Evolutionary conservation across 2,888 invertebrate genomes (phyloP).

Genomic region (Scaptomyza reducta): DNA sequence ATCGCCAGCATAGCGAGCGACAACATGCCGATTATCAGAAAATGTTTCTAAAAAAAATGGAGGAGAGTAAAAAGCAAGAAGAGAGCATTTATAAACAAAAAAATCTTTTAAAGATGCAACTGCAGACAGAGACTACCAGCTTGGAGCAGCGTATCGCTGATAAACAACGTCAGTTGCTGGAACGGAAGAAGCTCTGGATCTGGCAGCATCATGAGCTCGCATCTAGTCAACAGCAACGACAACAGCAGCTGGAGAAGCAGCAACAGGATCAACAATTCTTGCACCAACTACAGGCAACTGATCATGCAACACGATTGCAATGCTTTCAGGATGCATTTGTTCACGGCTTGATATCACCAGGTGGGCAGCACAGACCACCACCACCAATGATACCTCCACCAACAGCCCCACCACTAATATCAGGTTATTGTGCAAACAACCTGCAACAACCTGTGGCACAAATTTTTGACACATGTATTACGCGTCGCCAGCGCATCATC

Average conservation of each 20-base stretch:
- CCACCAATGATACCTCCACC: conserved; percentile 6
- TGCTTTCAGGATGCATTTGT: conserved; percentile 44
- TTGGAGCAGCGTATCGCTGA: conserved; percentile 43
- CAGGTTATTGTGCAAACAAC: background rate
- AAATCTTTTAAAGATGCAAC: conserved; percentile 18
- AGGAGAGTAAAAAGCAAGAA: conserved; percentile 52
- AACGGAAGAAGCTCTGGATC: conserved; percentile 7
- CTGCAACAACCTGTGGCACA: conserved; percentile 1
- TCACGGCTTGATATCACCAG: conserved; percentile 4
- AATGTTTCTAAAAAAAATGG: conserved; percentile 56
- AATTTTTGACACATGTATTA: background rate
- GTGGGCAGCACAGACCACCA: background rate
- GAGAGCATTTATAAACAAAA: conserved; percentile 32
- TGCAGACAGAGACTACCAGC: conserved; percentile 13
- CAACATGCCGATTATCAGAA: conserved; percentile 64
- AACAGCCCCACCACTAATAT: background rate
- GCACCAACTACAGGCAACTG: conserved; percentile 28
- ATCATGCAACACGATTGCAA: conserved; percentile 32
- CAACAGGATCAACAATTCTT: conserved; percentile 26
- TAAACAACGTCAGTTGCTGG: conserved; percentile 30
- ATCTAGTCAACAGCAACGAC: conserved; percentile 2
- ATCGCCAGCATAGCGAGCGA: conserved; percentile 43
- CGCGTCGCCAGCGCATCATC: conserved; percentile 27
- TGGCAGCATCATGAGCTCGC: conserved; percentile 12
- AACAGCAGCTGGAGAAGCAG: conserved; percentile 7